Evolutionary conservation across 2,113 vertebrate species (phyloP).

Genomic region (Grammomys surdaster): DNA sequence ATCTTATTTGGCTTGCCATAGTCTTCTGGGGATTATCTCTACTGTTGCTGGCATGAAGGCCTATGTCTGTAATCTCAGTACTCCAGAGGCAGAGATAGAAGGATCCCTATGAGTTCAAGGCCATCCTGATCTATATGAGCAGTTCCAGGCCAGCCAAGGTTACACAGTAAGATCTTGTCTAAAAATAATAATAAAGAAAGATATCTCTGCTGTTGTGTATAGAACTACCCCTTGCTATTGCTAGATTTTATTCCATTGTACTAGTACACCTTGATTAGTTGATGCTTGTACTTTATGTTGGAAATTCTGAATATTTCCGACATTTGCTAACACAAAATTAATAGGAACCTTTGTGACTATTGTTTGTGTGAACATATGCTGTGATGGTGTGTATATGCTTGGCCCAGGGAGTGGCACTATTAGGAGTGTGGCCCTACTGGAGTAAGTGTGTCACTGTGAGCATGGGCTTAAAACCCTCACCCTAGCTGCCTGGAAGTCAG

Average conservation of each 20-base stretch:
- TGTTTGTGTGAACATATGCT: not conserved
- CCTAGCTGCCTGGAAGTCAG: no score
- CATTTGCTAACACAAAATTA: not conserved
- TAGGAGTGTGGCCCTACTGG: no score
- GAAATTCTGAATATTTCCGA: not conserved
- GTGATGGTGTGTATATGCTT: no score
- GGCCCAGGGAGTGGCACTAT: no score
- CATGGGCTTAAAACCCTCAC: no score
- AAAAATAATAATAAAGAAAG: no score
- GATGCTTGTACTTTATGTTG: not conserved
- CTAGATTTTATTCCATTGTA: not conserved
- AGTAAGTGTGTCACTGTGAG: no score
- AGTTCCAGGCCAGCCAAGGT: not conserved
- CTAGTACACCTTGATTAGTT: not conserved
- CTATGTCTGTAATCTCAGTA: not conserved
- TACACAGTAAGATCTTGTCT: not conserved
- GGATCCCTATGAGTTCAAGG: not conserved
- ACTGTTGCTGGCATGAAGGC: not conserved
- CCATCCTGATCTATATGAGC: not conserved
- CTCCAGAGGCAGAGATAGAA: not conserved
- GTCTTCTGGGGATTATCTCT: not conserved
- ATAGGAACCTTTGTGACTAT: not conserved
- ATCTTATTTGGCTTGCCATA: not conserved
- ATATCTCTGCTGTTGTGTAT: not conserved
- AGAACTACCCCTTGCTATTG: not conserved